Conservation (phyloP, 37 sponge, comb jelly and placozoan species). For the Halisarca cf. caerulea region DNA sequence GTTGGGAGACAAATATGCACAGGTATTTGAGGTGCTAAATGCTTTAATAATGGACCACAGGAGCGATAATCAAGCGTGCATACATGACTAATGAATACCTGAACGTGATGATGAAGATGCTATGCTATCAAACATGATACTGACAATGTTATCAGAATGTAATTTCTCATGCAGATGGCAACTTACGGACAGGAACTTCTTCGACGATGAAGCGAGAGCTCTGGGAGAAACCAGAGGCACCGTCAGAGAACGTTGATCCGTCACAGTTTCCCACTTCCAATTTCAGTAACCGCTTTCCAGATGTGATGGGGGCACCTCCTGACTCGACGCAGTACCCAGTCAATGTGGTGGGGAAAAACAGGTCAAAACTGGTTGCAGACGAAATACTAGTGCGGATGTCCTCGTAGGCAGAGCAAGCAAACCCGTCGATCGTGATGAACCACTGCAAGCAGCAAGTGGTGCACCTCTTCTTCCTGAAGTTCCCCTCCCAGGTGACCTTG, state of each 20-base stretch:
- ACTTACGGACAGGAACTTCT: slow-evolving; percentile 40
- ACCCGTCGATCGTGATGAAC: slow-evolving; percentile 56
- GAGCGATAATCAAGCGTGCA: too few species aligned
- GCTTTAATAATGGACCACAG: too few species aligned
- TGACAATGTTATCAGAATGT: too few species aligned
- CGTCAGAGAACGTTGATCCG: slow-evolving; percentile 32
- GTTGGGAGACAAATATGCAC: too few species aligned
- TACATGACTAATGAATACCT: too few species aligned
- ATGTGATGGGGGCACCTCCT: slow-evolving; percentile 7
- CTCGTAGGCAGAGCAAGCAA: slow-evolving; percentile 41
- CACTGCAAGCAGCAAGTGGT: slow-evolving; percentile 58
- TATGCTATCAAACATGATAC: too few species aligned
- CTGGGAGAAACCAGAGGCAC: slow-evolving; percentile 52
- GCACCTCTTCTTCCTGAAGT: slow-evolving; percentile 66
- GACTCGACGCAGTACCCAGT: slow-evolving; percentile 42
- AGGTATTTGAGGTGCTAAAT: too few species aligned
- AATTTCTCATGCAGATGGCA: too few species aligned
- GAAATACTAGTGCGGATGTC: slow-evolving; percentile 42
- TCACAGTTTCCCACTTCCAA: slow-evolving; percentile 55
- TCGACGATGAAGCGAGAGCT: slow-evolving; percentile 61
- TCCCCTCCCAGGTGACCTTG: slow-evolving; percentile 64
- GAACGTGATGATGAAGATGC: too few species aligned
- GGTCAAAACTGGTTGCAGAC: slow-evolving; percentile 16
- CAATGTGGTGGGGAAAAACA: slow-evolving; percentile 59
- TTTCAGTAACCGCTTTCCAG: slow-evolving; percentile 19